These are phyloP conservation scores for Okapia johnstoni DNA, from an alignment of 2,113 vertebrate species.

Conservation along the genomic window DNA sequence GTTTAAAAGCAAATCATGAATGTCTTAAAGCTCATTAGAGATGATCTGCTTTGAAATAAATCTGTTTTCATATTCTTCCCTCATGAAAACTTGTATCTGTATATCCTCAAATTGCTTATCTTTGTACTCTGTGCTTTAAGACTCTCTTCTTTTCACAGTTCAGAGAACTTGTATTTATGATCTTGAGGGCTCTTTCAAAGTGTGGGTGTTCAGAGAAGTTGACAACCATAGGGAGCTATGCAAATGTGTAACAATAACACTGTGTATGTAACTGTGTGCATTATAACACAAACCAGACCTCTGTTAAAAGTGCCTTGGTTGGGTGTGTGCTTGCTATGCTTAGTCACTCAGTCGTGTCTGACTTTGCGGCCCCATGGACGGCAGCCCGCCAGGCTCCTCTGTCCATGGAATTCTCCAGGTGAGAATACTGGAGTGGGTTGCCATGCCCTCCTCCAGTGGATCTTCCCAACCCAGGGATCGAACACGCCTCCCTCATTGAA, in stretches of 20 bases:
- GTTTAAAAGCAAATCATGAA: conserved; percentile 53
- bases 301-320: not conserved
- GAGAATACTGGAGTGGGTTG: not conserved
- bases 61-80: conserved; percentile 1
- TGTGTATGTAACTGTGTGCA: not conserved
- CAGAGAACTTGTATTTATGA: not conserved
- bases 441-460: not conserved
- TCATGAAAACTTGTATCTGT: conserved; percentile 8
- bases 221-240: not conserved
- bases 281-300: not conserved
- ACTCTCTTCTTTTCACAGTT: not conserved
- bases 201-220: not conserved
- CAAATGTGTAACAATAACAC: not conserved
- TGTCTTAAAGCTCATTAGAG: conserved; percentile 38
- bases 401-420: not conserved
- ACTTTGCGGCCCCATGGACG: not conserved
- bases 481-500: not conserved
- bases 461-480: not conserved
- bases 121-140: not conserved
- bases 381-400: not conserved
- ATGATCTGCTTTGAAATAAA: conserved; percentile 31
- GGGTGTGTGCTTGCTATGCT: not conserved
- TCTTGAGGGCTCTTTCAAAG: not conserved
- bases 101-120: not conserved
- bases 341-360: not conserved